Conservation (phyloP, 1,140 invertebrate species). For the Drosophila seguyi region DNA sequence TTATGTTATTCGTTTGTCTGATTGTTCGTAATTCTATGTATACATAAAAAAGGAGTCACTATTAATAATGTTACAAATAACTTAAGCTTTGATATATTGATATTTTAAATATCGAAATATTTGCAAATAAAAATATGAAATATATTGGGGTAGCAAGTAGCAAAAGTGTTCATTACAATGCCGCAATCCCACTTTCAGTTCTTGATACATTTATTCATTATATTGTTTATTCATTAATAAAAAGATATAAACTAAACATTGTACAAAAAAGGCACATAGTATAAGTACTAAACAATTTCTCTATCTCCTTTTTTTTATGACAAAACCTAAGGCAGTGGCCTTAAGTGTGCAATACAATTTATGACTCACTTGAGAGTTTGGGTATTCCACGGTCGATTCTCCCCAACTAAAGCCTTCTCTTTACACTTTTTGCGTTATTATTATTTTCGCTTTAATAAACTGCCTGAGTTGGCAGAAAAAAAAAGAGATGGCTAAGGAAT, state of each 20-base stretch:
- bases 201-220: background rate
- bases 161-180: too few relatives aligned
- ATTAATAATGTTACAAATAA: too few relatives aligned
- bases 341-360: background rate
- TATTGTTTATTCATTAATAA: background rate
- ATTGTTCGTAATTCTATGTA: too few relatives aligned
- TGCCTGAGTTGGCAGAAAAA: conserved; percentile 67
- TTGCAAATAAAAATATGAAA: too few relatives aligned
- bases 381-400: conserved; percentile 1
- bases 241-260: background rate
- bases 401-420: background rate
- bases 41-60: too few relatives aligned
- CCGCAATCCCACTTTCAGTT: too few relatives aligned
- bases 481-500: conserved; percentile 56
- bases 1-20: too few relatives aligned
- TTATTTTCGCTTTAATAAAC: conserved; percentile 70
- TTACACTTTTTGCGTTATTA: conserved; percentile 35
- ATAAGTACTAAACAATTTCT: background rate
- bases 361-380: background rate
- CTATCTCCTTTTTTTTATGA: background rate
- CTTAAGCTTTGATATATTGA: too few relatives aligned
- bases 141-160: too few relatives aligned
- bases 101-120: too few relatives aligned
- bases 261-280: too few relatives aligned
- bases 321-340: too few relatives aligned